Percentiles rank a stretch among this genome's conserved stretches.
Evolutionary conservation across 2,113 vertebrate genomes (phyloP).

Genomic region (Xyliphius kryptos): DNA sequence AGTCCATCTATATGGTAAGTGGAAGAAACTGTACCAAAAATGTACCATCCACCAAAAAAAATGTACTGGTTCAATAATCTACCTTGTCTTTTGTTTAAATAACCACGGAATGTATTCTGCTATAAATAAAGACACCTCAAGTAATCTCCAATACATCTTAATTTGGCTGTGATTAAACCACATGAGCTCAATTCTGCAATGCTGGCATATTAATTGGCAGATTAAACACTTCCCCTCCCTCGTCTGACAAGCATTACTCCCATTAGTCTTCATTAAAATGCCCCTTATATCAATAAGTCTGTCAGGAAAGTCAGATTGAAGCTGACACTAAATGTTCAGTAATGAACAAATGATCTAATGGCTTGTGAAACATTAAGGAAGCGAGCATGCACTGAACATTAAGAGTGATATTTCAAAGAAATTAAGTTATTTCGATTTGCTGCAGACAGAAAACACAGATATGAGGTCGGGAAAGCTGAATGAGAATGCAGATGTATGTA

Average conservation of each 20-base stretch:
- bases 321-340: neutral
- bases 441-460: neutral
- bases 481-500: neutral
- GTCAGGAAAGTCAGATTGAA: neutral
- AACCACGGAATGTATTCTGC: no score
- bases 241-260: neutral
- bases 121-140: no score
- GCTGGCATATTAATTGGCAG: conserved; percentile 16
- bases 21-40: no score
- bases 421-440: neutral
- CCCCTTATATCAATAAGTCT: conserved; percentile 3
- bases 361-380: no score
- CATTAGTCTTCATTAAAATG: conserved; percentile 11
- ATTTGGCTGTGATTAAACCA: neutral
- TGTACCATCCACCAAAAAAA: neutral
- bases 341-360: no score
- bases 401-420: no score
- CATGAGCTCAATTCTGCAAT: neutral
- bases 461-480: neutral
- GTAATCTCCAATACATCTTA: neutral
- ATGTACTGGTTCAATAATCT: neutral
- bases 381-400: no score
- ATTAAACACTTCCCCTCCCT: conserved; percentile 20
- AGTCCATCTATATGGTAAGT: no score
- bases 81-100: no score